phyloP scores from a whole-genome alignment of 2,888 invertebrate genomes.

The Trichacis sp. region DNA sequence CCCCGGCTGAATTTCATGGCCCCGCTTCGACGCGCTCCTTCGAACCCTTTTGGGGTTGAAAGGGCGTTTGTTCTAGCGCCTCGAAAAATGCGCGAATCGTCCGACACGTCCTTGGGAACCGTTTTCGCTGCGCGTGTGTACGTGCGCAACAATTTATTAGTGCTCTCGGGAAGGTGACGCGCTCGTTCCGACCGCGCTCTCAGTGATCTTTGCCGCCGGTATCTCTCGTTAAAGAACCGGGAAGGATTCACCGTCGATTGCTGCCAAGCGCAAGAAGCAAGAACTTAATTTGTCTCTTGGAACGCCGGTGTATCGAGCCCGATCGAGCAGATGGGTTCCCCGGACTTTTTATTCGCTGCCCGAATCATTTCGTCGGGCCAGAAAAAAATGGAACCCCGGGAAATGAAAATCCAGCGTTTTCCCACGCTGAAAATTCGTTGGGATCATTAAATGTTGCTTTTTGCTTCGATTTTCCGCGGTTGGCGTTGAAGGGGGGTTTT shows the following conservation, averaged over 20 bases:
- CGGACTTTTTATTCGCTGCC: constrained; percentile 28
- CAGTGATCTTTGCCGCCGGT: constrained; percentile 53
- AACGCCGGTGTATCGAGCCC: constrained; percentile 58
- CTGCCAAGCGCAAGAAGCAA: constrained; percentile 53
- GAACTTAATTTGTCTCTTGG: constrained; percentile 65
- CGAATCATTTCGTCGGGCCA: background rate
- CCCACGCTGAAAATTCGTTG: background rate
- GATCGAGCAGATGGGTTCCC: constrained; percentile 57
- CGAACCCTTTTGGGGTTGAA: background rate
- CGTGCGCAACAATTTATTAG: constrained; percentile 35
- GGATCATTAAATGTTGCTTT: background rate
- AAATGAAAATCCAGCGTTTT: background rate
- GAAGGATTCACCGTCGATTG: constrained; percentile 51
- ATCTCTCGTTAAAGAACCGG: constrained; percentile 50
- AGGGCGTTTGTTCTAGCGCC: background rate
- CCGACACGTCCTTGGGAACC: constrained; percentile 27
- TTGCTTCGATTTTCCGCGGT: too few species aligned
- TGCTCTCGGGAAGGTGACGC: constrained; percentile 48
- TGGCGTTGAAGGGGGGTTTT: constrained; percentile 41
- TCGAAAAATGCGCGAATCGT: constrained; percentile 17
- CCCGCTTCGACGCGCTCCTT: constrained; percentile 59
- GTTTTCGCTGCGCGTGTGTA: too few species aligned
- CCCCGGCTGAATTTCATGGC: constrained; percentile 64
- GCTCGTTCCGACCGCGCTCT: constrained; percentile 40
- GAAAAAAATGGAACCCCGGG: too few species aligned